phyloP scores from a whole-genome alignment of 2,888 invertebrate species.

The Leucozona laternaria region DNA sequence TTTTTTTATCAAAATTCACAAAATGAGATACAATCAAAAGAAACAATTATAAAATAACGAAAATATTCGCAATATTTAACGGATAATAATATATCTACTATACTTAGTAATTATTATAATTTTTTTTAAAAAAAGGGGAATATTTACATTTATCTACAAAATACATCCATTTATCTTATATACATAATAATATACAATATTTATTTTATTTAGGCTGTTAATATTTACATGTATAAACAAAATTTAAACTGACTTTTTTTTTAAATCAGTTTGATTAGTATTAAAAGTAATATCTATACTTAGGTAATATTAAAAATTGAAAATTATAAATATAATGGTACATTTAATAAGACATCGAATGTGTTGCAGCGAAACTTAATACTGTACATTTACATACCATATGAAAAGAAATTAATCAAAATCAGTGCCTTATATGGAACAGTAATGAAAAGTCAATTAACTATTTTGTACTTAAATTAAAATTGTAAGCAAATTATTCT shows the following conservation, averaged over 20 bases:
- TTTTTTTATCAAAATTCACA: conserved; percentile 54
- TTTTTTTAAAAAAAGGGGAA: conserved; percentile 30
- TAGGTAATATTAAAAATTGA: conserved; percentile 50
- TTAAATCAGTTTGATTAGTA: conserved; percentile 59
- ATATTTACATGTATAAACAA: conserved; percentile 55
- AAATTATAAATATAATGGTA: conserved; percentile 15
- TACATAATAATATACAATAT: conserved; percentile 51
- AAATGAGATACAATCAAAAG: conserved; percentile 68
- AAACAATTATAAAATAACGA: background rate
- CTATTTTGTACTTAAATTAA: conserved; percentile 21
- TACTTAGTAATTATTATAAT: conserved; percentile 29
- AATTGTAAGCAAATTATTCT: background rate
- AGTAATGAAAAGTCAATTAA: background rate
- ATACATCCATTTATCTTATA: conserved; percentile 53
- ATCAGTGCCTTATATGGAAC: conserved; percentile 24
- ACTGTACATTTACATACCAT: background rate
- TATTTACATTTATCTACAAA: conserved; percentile 58
- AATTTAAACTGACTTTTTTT: conserved; percentile 35
- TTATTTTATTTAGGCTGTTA: conserved; percentile 75
- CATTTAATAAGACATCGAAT: conserved; percentile 56
- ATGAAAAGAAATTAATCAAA: conserved; percentile 1
- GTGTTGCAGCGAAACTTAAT: conserved; percentile 60
- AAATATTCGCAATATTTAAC: conserved; percentile 71
- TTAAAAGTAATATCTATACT: conserved; percentile 38
- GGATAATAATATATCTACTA: conserved; percentile 39